A percentile compares a stretch with the other conserved stretches of the same genome.
These are phyloP conservation scores for Phacellophora camtschatica DNA, from an alignment of 30 jellyfish, hydroid and myxozoan species.

Conservation along the genomic window DNA sequence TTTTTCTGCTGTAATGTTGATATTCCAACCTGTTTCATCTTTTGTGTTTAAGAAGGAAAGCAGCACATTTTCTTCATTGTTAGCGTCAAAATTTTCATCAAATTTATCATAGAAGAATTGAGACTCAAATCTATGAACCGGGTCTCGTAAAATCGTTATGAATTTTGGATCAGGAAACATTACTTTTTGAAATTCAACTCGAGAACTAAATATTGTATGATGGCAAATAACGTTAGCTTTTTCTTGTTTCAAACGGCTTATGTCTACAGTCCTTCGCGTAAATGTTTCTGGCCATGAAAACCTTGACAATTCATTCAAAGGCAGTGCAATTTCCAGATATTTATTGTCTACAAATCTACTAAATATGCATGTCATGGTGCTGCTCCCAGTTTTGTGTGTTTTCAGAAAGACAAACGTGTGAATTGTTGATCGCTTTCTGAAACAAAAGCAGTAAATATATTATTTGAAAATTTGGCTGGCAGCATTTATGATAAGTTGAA, in stretches of 20 bases:
- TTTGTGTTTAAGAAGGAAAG: slow-evolving; percentile 6
- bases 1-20: background rate
- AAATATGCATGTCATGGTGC: slow-evolving; percentile 71
- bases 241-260: slow-evolving; percentile 47
- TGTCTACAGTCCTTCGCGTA: slow-evolving; percentile 45
- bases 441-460: background rate
- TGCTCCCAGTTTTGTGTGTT: slow-evolving; percentile 86
- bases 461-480: too few species aligned
- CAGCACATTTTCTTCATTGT: slow-evolving; percentile 9
- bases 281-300: slow-evolving; percentile 81
- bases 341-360: slow-evolving; percentile 69
- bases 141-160: slow-evolving; percentile 71
- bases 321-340: slow-evolving; percentile 64
- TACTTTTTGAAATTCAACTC: slow-evolving; percentile 49
- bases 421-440: slow-evolving; percentile 1
- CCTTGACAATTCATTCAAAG: slow-evolving; percentile 25
- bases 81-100: slow-evolving; percentile 14
- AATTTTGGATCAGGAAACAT: slow-evolving; percentile 48
- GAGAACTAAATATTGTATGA: slow-evolving; percentile 62
- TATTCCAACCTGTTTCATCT: background rate
- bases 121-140: slow-evolving; percentile 68
- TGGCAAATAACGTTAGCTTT: slow-evolving; percentile 62
- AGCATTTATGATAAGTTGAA: too few species aligned
- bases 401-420: slow-evolving; percentile 55
- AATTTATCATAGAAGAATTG: slow-evolving; percentile 62